A percentile compares a stretch with the other conserved stretches of the same genome.
These are phyloP conservation scores for Cnemophilus loriae DNA, from an alignment of 2,113 vertebrate species.

Conservation along the genomic window DNA sequence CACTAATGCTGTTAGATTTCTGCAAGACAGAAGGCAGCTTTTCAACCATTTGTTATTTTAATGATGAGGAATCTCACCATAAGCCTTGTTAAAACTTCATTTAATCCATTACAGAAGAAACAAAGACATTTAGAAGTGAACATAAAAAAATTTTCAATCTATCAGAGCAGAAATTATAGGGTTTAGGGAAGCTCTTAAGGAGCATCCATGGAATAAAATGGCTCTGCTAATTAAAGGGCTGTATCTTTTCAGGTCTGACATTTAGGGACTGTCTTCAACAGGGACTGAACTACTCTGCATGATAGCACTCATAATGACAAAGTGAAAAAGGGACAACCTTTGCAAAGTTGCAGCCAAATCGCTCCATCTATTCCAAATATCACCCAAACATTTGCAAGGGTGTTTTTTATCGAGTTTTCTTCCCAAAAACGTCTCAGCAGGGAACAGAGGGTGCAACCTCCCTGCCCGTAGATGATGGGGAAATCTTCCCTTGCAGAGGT, in stretches of 20 bases:
- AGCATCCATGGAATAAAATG: constrained; percentile 22
- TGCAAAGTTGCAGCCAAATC: background rate
- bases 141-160: constrained; percentile 61
- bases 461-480: background rate
- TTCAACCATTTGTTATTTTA: constrained; percentile 76
- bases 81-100: constrained; percentile 76
- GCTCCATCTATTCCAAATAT: background rate
- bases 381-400: background rate
- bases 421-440: background rate
- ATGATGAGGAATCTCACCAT: constrained; percentile 69
- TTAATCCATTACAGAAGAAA: constrained; percentile 69
- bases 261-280: constrained; percentile 22
- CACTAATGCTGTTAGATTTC: constrained; percentile 67
- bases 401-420: background rate
- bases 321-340: constrained; percentile 36
- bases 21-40: constrained; percentile 71
- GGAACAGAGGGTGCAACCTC: background rate
- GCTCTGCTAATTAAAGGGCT: constrained; percentile 29
- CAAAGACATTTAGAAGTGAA: constrained; percentile 68
- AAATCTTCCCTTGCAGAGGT: background rate
- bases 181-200: constrained; percentile 38
- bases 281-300: background rate
- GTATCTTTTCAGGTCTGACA: constrained; percentile 35
- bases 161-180: constrained; percentile 67
- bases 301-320: background rate